Evolutionary conservation across 2,888 invertebrate species (phyloP), one percentile per base, ranked within the genome.

Genomic region (Drosophila emarginata): DNA sequence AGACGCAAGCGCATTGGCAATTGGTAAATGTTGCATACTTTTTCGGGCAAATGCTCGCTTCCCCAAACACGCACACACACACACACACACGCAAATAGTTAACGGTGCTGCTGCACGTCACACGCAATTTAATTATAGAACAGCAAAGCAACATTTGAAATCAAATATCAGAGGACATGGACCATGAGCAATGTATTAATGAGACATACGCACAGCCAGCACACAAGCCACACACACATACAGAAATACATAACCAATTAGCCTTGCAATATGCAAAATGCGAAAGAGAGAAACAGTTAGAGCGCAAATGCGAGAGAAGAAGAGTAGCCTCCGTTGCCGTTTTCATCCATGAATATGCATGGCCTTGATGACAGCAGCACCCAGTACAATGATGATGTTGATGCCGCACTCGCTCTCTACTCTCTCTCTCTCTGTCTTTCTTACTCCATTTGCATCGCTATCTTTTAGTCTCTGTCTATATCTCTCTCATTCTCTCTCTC

Each of bases 71-170:
- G 6, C 28, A 5, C 15, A 15, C 18, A 15, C 11, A 4, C 23
- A 45, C 45, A 26, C 58, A 60, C 23, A 15, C 32, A 32, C 39
- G 4, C 11, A 26, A 15, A 23, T 12, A 3, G 60, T 4, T 5
- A 26, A 26, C 26, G 26, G 6, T 32, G 26, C 54, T 39, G 56
- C 61, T 62, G 51, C 32, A 39, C 53, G 62, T 65, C 53, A 15
- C 63, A 67, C 36, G 54, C 74, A 77, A 83, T 88, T 86, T 74
- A 72, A 88, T 88, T 82, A 86, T 82, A 66, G 72, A 70, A 79
- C 70, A 69, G 54, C 60, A 64, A 28, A 64, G 32, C 63, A 72
- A 70, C 67, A 71, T 70, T 71, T 69, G 72, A 86, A 82, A 88
- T 82, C 80, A 86, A 86, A 82, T 73, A 75, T 74, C 87, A 86